Conservation (phyloP, 2,797 vertebrate genomes). For the Peromyscus eremicus region DNA sequence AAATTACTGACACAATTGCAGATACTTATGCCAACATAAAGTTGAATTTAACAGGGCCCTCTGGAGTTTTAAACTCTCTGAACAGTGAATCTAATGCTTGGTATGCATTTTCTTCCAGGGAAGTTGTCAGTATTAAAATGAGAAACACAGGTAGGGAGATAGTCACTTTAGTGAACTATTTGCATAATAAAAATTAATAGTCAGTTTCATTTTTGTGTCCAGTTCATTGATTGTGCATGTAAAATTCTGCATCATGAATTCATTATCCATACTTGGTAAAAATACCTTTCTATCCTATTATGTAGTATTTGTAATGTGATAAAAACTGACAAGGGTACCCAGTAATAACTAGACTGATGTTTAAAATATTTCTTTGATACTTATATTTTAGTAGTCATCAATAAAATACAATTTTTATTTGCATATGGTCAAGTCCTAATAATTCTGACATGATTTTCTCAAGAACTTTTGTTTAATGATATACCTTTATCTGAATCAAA, state of each 20-base stretch:
- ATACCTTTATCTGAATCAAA: neutral
- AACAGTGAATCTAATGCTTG: constrained; percentile 77
- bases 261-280: constrained; percentile 42
- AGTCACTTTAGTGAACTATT: constrained; percentile 74
- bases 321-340: constrained; percentile 16
- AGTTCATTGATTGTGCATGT: constrained; percentile 62
- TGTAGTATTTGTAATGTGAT: neutral
- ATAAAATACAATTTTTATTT: neutral
- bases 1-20: constrained; percentile 80
- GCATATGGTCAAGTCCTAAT: neutral
- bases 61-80: constrained; percentile 81
- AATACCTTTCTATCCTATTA: constrained; percentile 32
- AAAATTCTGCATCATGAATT: constrained; percentile 32
- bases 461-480: neutral
- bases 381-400: neutral
- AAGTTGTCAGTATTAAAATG: constrained; percentile 81
- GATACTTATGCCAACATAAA: constrained; percentile 77
- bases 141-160: constrained; percentile 75
- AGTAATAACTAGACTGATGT: constrained; percentile 51
- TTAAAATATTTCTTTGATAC: constrained; percentile 16
- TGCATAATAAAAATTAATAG: constrained; percentile 80
- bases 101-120: constrained; percentile 71
- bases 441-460: constrained; percentile 16
- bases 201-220: constrained; percentile 72
- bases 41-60: constrained; percentile 77